Base-by-base conservation (phyloP, 2,797 vertebrate species). In the Valencia hispanica region DNA sequence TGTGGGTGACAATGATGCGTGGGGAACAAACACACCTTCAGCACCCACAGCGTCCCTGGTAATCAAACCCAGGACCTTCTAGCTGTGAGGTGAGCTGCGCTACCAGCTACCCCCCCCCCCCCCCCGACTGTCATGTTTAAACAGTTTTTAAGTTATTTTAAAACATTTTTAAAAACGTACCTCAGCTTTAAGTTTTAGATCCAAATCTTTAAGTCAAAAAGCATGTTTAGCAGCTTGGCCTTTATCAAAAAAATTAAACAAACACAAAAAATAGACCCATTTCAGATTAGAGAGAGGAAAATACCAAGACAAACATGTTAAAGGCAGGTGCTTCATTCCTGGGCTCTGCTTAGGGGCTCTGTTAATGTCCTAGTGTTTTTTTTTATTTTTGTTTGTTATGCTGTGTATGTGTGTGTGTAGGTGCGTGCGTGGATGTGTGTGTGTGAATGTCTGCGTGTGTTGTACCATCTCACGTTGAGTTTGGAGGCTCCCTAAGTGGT, bases 401-500 rank as follows among this genome's bases (percentile, higher is more conserved):
- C n/a, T 48, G 39, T 75, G 48, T 75, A n/a, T 55, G 39, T 78
- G 68, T 61, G 50, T 70, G 36, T 20, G 1, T 1, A 39, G 1
- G 22, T 41, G 59, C 51, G 30, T 51, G 61, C 73, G 65, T 57
- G 47, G 61, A 11, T 12, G 9, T 14, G 57, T 30, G n/a, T 30
- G n/a, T 59, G 32, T 20, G 17, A 14, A 14, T 61, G 30, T 61
- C 1, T 77, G 65, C 47, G 71, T 70, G 39, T 32, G n/a, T 20
- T 41, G 65, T 22, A 25, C 57, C 25, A 48, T 53, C 51, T 82
- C 53, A 75, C 74, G 68, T 77, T 77, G 53, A n/a, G 45, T 74
- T 74, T 39, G 27, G 36, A 69, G 61, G 47, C 59, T 82, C 70
- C 68, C 74, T 57, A 32, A 80, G 78, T 78, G 75, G 25, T 57